Conservation (phyloP, 2,797 vertebrate genomes). For the Scolopax rusticola region DNA sequence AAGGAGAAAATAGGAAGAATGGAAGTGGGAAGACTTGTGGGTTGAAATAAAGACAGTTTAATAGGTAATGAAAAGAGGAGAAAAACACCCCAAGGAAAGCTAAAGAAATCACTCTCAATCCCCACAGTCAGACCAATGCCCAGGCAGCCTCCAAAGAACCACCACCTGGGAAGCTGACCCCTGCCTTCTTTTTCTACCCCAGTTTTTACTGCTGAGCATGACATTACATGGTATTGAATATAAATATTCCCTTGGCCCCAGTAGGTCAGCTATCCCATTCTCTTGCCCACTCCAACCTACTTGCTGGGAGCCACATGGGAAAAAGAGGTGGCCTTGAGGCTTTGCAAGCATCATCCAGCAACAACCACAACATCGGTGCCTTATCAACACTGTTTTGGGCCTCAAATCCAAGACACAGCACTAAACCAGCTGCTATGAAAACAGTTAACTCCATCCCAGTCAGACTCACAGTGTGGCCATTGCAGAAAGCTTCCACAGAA, state of each 20-base stretch:
- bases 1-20: not conserved
- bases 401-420: not conserved
- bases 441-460: not conserved
- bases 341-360: not conserved
- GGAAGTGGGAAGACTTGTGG: not conserved
- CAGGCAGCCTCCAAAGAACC: not conserved
- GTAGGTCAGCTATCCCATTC: not conserved
- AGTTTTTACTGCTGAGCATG: not conserved
- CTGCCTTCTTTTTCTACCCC: not conserved
- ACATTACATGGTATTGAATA: too few species aligned
- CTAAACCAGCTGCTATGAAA: not conserved
- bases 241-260: not conserved
- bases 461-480: not conserved
- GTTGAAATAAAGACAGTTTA: not conserved
- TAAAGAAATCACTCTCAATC: not conserved
- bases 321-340: not conserved
- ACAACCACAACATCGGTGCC: rapidly evolving
- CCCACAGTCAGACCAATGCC: not conserved
- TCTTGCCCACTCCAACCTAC: not conserved
- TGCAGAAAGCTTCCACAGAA: not conserved
- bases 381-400: not conserved
- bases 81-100: rapidly evolving
- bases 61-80: not conserved
- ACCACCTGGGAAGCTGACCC: not conserved
- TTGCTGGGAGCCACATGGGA: not conserved